A percentile compares a stretch with the other conserved stretches of the same genome.
These are phyloP conservation scores for Matsumurasca onukii DNA, from an alignment of 1,140 invertebrate species.

Conservation along the genomic window DNA sequence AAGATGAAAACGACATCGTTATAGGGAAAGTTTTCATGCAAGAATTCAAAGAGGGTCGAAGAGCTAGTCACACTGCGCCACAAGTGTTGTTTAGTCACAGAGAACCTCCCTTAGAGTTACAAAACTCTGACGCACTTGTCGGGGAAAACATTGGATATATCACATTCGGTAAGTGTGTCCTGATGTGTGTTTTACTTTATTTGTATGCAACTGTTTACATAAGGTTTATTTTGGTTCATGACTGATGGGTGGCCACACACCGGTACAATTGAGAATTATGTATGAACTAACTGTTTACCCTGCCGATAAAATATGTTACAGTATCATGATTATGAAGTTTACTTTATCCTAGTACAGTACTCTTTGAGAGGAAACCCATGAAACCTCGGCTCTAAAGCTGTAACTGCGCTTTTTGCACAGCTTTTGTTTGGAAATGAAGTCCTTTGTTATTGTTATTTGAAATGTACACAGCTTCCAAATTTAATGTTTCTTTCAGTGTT, in stretches of 20 bases:
- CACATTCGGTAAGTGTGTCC: slow-evolving; percentile 81
- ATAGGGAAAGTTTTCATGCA: slow-evolving; percentile 99
- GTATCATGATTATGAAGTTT: no score
- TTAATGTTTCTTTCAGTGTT: no score
- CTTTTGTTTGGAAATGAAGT: no score
- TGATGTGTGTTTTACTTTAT: not conserved
- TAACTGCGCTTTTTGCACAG: no score
- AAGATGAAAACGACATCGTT: slow-evolving; percentile 97
- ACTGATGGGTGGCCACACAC: not conserved
- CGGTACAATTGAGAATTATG: not conserved
- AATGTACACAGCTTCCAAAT: no score
- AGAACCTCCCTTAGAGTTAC: slow-evolving; percentile 93
- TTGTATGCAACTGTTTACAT: not conserved
- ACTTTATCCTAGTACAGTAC: no score
- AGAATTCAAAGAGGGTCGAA: slow-evolving; percentile 96
- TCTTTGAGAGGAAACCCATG: no score
- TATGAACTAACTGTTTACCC: not conserved
- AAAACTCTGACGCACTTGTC: slow-evolving; percentile 88
- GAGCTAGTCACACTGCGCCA: slow-evolving; percentile 93
- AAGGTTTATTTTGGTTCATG: not conserved
- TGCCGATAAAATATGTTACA: no score
- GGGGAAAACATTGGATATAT: slow-evolving; percentile 99
- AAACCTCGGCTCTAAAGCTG: no score
- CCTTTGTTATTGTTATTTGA: no score
- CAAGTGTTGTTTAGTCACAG: slow-evolving; percentile 92